phyloP scores from a whole-genome alignment of 2,113 vertebrate genomes.

The Leptobrachium leishanense region DNA sequence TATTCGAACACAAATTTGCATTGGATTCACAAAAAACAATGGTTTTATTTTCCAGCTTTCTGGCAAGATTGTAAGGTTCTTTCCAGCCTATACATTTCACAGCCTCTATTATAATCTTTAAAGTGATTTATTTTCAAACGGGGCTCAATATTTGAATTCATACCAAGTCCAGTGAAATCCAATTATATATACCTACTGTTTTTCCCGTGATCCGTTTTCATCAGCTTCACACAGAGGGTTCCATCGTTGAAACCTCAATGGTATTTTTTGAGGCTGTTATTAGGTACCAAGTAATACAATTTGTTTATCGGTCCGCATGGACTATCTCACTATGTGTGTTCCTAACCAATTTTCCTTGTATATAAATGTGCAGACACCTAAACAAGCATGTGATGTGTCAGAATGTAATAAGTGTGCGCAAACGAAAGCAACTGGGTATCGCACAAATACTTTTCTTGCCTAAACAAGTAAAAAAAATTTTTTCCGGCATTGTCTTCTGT shows the following conservation, averaged over 20 bases:
- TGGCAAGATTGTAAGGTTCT: conserved; percentile 17
- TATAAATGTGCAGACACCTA: conserved; percentile 28
- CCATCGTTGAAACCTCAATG: conserved; percentile 25
- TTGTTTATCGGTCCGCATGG: conserved; percentile 39
- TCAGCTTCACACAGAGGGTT: conserved; percentile 40
- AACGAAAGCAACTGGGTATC: not conserved
- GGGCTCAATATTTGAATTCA: conserved; percentile 34
- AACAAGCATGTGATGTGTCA: conserved; percentile 11
- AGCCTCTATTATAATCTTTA: conserved; percentile 23
- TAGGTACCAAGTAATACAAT: conserved; percentile 43
- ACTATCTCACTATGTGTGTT: conserved; percentile 42
- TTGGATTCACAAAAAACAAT: not conserved
- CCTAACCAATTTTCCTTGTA: conserved; percentile 36
- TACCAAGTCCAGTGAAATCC: conserved; percentile 40
- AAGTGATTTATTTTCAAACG: conserved; percentile 27
- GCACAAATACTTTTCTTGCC: not conserved
- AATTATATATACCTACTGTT: conserved; percentile 43
- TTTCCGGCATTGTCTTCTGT: not conserved
- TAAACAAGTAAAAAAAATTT: not conserved
- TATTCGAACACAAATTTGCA: no score
- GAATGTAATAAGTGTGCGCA: not conserved
- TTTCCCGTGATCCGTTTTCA: conserved; percentile 44
- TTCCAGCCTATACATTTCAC: conserved; percentile 18
- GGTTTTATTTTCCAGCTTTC: not conserved
- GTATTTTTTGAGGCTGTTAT: conserved; percentile 39